Evolutionary conservation across 64 coral and sea anemone genomes (phyloP), one percentile per base, ranked within the genome.

Genomic region (Actinia equina): DNA sequence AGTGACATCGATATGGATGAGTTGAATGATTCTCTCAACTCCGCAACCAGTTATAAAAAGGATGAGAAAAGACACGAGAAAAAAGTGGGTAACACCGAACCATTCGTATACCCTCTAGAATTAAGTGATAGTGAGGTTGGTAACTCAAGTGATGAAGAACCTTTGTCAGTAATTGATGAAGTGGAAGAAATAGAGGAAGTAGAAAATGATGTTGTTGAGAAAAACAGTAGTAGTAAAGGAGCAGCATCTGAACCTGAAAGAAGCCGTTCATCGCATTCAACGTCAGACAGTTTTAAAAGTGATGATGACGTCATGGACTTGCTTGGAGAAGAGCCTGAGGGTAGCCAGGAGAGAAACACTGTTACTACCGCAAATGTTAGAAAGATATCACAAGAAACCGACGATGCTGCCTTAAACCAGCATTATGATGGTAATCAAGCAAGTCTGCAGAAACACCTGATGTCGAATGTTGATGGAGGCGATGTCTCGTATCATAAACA

Each of bases 291-390:
- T 43, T 97, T 97, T 74, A 74, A 62, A 52, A 97, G 91, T 88
- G 94, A 97, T 27, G 94, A 97, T 91, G 94, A 97, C 79, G 91
- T 97, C 53, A 93, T 97, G 88, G 94, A 97, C 82, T 85, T 97
- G 58, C 83, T 97, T 1, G 94, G 93, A 13, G 94, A 97, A 10
- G 94, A 93, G 25, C 91, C 65, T 23, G 87, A 87, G 46, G 91
- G 88, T 15, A 92, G 86, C 77, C 84, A 84, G 86, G 64, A 59
- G 46, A 83, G 52, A 67, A 82, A 41, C 77, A 79, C 86, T 46
- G 8, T 84, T 18, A 85, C 83, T 6, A 54, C 83, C 19, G 54
- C 20, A 13, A 85, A 23, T 18, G 26, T 60, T 12, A 27, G 23
- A 26, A 57, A 11, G 59, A 42, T 85, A 19, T 85, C 83, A 52